Evolutionary conservation across 1,140 invertebrate genomes (phyloP).

Genomic region (Nasonia giraulti): DNA sequence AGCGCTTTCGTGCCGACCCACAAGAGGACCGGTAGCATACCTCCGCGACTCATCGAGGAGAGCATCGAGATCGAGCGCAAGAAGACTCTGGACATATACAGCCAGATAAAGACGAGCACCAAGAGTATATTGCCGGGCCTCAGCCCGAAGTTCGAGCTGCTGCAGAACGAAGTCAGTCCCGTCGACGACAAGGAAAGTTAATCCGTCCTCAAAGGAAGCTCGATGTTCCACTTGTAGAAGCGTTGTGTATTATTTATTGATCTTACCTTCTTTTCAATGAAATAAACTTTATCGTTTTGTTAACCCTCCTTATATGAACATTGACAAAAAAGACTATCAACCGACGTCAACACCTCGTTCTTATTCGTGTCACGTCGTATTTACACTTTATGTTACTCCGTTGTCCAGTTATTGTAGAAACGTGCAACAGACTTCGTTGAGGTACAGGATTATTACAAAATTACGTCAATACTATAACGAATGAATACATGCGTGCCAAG

Average conservation of each 20-base stretch:
- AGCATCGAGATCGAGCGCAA: slow-evolving; percentile 66
- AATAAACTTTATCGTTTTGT: neutral
- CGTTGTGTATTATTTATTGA: neutral
- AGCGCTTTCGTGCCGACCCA: slow-evolving; percentile 67
- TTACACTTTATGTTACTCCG: too few species aligned
- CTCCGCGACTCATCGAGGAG: slow-evolving; percentile 69
- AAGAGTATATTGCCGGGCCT: slow-evolving; percentile 67
- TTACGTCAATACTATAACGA: neutral
- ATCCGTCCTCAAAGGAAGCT: slow-evolving; percentile 59
- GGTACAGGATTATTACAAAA: neutral
- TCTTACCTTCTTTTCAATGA: neutral
- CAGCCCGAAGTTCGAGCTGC: slow-evolving; percentile 70
- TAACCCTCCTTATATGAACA: neutral
- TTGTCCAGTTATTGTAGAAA: too few species aligned
- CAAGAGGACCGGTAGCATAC: slow-evolving; percentile 69
- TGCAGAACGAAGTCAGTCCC: slow-evolving; percentile 72
- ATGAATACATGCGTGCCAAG: neutral
- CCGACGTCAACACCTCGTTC: neutral
- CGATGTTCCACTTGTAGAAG: slow-evolving; percentile 5
- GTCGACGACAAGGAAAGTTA: slow-evolving; percentile 73
- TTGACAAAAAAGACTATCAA: neutral
- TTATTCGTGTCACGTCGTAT: neutral
- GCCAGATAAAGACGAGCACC: slow-evolving; percentile 71
- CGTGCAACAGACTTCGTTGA: too few species aligned
- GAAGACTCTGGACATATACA: slow-evolving; percentile 71